These are phyloP conservation scores for Anneissia japonica DNA, from an alignment of 35 echinoderm and acorn worm species.

Conservation along the genomic window DNA sequence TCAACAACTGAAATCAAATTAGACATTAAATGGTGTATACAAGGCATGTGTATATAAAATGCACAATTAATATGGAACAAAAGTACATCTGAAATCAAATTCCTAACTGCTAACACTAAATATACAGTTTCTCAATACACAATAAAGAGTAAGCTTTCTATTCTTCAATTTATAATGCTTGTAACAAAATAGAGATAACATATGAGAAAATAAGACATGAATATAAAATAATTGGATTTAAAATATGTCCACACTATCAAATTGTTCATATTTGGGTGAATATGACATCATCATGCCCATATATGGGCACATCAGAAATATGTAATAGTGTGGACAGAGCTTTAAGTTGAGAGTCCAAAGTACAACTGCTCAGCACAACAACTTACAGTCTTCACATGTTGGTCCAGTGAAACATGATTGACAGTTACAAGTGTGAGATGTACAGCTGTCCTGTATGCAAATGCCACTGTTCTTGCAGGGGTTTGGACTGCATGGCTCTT, in stretches of 20 bases:
- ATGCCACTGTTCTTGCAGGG: slow-evolving; percentile 66
- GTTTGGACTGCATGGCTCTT: slow-evolving; percentile 38
- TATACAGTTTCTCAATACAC: too few relatives aligned
- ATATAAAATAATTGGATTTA: too few relatives aligned
- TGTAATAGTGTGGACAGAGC: not conserved
- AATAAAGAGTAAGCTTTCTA: too few relatives aligned
- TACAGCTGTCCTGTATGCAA: slow-evolving; percentile 43
- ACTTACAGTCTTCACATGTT: slow-evolving; percentile 69
- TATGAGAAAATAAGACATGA: too few relatives aligned
- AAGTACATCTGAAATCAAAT: too few relatives aligned
- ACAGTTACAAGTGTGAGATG: slow-evolving; percentile 41
- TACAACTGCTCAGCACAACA: not conserved
- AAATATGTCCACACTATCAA: not conserved
- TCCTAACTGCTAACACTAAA: too few relatives aligned
- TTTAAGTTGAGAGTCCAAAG: not conserved
- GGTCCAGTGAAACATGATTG: slow-evolving; percentile 46
- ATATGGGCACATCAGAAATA: too few relatives aligned
- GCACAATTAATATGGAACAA: too few relatives aligned
- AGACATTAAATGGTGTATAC: not conserved
- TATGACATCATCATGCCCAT: not conserved
- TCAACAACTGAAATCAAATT: not conserved
- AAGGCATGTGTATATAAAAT: too few relatives aligned
- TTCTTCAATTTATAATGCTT: too few relatives aligned
- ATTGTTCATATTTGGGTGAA: not conserved
- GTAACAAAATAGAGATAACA: too few relatives aligned